These are phyloP conservation scores for Dascyllus trimaculatus DNA, from an alignment of 2,113 vertebrate genomes.

Conservation along the genomic window DNA sequence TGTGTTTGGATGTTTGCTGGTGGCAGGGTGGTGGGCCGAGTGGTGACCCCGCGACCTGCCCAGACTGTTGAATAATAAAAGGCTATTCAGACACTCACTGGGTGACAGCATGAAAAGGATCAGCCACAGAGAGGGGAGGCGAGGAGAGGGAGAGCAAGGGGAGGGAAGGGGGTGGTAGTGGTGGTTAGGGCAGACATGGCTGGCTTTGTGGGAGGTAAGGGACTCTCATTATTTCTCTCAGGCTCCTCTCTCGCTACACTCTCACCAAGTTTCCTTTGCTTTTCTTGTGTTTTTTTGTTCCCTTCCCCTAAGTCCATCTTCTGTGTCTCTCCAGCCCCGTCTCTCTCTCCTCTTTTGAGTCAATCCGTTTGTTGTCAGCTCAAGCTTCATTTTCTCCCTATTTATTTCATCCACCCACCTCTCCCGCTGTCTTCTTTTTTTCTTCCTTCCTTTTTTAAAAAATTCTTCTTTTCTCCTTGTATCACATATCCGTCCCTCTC, in stretches of 20 bases:
- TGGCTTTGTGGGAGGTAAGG: conserved; percentile 80
- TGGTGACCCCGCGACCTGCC: conserved; percentile 73
- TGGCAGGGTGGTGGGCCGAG: conserved; percentile 75
- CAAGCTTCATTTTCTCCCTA: conserved; percentile 54
- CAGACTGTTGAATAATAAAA: conserved; percentile 84
- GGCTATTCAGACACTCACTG: conserved; percentile 75
- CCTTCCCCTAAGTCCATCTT: conserved; percentile 43
- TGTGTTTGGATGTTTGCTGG: conserved; percentile 74
- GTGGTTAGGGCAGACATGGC: conserved; percentile 46
- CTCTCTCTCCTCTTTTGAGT: conserved; percentile 22
- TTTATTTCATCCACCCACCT: conserved; percentile 66
- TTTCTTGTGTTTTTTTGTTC: conserved; percentile 40
- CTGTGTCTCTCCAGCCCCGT: not conserved
- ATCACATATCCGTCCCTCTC: not conserved
- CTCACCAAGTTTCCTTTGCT: conserved; percentile 46
- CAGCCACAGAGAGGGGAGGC: conserved; percentile 44
- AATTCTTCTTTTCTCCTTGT: not conserved
- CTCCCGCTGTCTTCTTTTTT: conserved; percentile 3
- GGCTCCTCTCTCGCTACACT: conserved; percentile 20
- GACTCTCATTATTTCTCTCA: conserved; percentile 73
- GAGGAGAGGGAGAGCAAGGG: not conserved
- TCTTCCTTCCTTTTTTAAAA: not conserved
- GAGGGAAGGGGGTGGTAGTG: not conserved
- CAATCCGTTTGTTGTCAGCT: conserved; percentile 61
- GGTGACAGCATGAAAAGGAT: conserved; percentile 81